Conservation (phyloP, 2,797 vertebrate genomes). For the Sparidentex hasta region DNA sequence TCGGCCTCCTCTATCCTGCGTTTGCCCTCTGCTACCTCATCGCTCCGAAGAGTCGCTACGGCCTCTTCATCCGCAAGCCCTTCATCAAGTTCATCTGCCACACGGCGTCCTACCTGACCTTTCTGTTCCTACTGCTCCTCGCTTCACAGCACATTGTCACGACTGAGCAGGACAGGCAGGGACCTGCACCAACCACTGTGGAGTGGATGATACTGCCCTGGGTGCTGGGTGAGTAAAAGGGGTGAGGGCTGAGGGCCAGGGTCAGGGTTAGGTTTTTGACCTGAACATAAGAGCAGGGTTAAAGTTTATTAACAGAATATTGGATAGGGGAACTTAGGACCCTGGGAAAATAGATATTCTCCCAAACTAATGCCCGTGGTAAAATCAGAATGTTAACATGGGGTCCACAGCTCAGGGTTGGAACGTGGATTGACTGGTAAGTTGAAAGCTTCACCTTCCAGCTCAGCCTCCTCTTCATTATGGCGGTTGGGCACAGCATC, state of each 20-base stretch:
- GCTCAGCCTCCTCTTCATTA: too few species aligned
- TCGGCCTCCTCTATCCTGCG: slow-evolving; percentile 94
- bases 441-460: too few species aligned
- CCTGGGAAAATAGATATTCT: too few species aligned
- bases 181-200: slow-evolving; percentile 92
- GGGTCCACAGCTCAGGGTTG: too few species aligned
- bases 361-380: not conserved
- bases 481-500: too few species aligned
- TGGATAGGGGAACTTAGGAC: too few species aligned
- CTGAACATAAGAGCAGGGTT: too few species aligned
- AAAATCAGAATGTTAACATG: not conserved
- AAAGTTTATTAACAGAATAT: too few species aligned
- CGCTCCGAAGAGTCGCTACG: slow-evolving; percentile 95
- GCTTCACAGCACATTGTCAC: slow-evolving; percentile 96
- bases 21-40: slow-evolving; percentile 97
- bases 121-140: slow-evolving; percentile 95
- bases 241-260: not conserved
- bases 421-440: too few species aligned
- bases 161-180: slow-evolving; percentile 90
- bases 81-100: slow-evolving; percentile 99
- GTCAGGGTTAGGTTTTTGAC: too few species aligned
- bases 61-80: slow-evolving; percentile 97
- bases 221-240: slow-evolving; percentile 82
- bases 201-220: slow-evolving; percentile 99
- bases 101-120: slow-evolving; percentile 98